Conservation (phyloP, 1,140 invertebrate genomes). For the Pteromalus puparum region DNA sequence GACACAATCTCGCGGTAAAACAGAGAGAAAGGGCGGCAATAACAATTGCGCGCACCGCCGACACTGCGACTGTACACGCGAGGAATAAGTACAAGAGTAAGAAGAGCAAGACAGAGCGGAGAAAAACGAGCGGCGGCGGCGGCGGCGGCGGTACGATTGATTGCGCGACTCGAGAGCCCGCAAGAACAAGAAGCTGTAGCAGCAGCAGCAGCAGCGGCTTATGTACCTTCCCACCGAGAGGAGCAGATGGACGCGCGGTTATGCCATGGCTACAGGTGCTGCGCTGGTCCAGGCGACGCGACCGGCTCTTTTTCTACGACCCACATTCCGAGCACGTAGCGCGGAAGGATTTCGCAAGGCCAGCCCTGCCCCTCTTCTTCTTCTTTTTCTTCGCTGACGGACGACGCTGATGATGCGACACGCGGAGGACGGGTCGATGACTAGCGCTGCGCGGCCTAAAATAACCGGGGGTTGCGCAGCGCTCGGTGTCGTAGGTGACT, state of each 20-base stretch:
- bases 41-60: conserved; percentile 37
- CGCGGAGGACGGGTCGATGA: neutral
- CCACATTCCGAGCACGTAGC: conserved; percentile 65
- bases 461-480: conserved; percentile 25
- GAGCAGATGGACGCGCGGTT: conserved; percentile 65
- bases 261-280: conserved; percentile 64
- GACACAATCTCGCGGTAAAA: neutral
- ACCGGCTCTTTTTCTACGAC: conserved; percentile 62
- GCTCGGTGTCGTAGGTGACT: neutral
- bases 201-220: too few relatives aligned
- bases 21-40: conserved; percentile 15
- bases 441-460: conserved; percentile 51
- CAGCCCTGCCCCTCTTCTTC: conserved; percentile 44
- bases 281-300: conserved; percentile 38
- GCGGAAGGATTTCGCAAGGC: conserved; percentile 61
- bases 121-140: conserved; percentile 50
- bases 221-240: conserved; percentile 61
- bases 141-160: conserved; percentile 67
- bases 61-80: neutral
- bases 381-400: too few relatives aligned
- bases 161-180: conserved; percentile 53
- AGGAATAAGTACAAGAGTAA: conserved; percentile 2
- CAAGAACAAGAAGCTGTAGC: neutral
- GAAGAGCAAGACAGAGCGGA: conserved; percentile 21
- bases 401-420: neutral